These are phyloP conservation scores for Actenoides lindsayi DNA, from an alignment of 2,113 vertebrate species.

Conservation along the genomic window DNA sequence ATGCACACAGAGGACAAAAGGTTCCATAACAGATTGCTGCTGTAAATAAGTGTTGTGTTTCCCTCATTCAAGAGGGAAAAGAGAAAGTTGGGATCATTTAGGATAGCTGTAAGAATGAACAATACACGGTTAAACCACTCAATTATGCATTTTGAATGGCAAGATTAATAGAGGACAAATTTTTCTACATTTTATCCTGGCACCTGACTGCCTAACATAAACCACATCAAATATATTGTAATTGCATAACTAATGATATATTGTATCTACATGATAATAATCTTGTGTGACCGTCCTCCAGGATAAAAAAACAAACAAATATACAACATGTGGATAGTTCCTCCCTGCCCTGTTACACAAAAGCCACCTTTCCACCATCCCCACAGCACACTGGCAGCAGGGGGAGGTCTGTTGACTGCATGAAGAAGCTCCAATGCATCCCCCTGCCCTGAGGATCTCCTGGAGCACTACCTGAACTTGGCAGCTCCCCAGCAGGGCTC, in stretches of 20 bases:
- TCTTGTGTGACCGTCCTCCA: accelerated
- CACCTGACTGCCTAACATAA: not conserved
- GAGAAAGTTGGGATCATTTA: not conserved
- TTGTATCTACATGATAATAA: not conserved
- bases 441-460: accelerated
- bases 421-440: not conserved
- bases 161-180: not conserved
- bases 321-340: accelerated
- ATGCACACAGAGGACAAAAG: not conserved
- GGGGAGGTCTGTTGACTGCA: too few relatives aligned
- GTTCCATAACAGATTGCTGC: not conserved
- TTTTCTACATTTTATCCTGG: not conserved
- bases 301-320: not conserved
- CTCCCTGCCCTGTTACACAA: accelerated
- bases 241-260: too few relatives aligned
- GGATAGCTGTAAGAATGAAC: not conserved
- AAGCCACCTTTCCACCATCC: too few relatives aligned
- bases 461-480: accelerated
- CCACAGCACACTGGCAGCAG: not conserved
- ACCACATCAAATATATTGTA: not conserved
- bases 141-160: not conserved
- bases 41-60: not conserved
- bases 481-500: not conserved
- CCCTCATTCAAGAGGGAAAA: not conserved
- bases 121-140: not conserved